These are phyloP conservation scores for Eristalis pertinax DNA, from an alignment of 2,888 invertebrate genomes.

Conservation along the genomic window DNA sequence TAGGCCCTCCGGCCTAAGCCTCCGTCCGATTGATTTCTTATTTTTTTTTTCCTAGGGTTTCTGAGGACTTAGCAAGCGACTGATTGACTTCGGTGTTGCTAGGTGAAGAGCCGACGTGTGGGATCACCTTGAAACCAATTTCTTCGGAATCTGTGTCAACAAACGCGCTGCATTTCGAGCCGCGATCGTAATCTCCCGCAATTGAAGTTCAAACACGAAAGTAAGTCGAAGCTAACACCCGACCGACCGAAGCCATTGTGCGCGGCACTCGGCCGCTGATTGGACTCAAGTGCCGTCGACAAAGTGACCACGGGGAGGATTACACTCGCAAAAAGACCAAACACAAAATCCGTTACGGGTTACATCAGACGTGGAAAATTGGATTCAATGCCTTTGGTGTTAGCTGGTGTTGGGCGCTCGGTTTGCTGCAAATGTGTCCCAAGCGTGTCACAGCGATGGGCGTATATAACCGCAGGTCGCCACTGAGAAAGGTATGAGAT, in stretches of 20 bases:
- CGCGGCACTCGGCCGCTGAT: constrained; percentile 32
- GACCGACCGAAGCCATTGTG: constrained; percentile 36
- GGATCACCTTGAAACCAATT: constrained; percentile 38
- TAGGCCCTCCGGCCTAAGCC: background rate
- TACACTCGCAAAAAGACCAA: constrained; percentile 38
- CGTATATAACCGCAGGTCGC: constrained; percentile 47
- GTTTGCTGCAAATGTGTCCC: constrained; percentile 37
- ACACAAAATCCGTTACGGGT: constrained; percentile 31
- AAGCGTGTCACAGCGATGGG: constrained; percentile 4
- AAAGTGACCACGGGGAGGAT: constrained; percentile 47
- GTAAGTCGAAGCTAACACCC: constrained; percentile 15
- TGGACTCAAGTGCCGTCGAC: constrained; percentile 35
- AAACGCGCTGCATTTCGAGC: constrained; percentile 5
- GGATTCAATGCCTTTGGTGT: constrained; percentile 46
- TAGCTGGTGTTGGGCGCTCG: constrained; percentile 37
- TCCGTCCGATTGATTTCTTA: background rate
- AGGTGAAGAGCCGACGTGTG: background rate
- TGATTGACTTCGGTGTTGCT: background rate
- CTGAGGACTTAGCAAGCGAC: background rate
- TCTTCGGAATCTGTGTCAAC: constrained; percentile 40
- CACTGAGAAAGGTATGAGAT: constrained; percentile 40
- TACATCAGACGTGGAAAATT: constrained; percentile 54
- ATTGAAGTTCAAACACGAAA: constrained; percentile 46
- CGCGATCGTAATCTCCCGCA: constrained; percentile 36
- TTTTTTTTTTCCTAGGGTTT: background rate